Base-by-base conservation (phyloP, 1,140 invertebrate genomes). In the Antheraea mylitta region DNA sequence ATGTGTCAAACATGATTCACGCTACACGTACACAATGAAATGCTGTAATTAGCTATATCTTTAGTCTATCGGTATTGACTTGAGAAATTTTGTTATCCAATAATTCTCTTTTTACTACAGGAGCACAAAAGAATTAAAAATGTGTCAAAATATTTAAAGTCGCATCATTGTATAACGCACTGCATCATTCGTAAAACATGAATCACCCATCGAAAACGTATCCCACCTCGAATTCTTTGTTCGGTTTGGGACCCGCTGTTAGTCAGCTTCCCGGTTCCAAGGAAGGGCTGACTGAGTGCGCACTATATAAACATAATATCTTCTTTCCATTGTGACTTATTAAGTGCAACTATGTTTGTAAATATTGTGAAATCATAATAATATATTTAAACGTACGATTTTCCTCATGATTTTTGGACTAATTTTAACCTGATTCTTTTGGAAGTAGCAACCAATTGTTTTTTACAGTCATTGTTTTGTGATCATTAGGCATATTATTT, bases 201-300 rank as follows among this genome's bases (percentile, higher is more conserved):
- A 53, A 13, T 53, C 45, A 53, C 45, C 16, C 45, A 6, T 2
- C 16, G 7, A 53, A n/a, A n/a, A n/a, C n/a, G 45, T 53, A 53
- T 53, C 45, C 16, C 45, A 13, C 1, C 9, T 16, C 11, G 45
- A 13, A 53, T 53, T 53, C 45, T 53, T 53, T 53, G 45, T 53
- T 53, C 45, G 45, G 16, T 53, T n/a, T 16, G 45, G 45, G 5
- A 53, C 45, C 45, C 45, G 45, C 16, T 53, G 45, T 53, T 53
- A 53, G 45, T 53, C 45, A 53, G 45, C 45, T 53, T 53, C 45
- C 45, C 45, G 45, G 45, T 53, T 53, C 45, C 45, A 53, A 53
- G 45, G 45, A 53, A 53, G 45, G 45, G 45, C 45, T 53, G 45
- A n/a, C 45, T 53, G 45, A 53, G 45, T 53, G 45, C 16, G 5